These are phyloP conservation scores for Sabatieria punctata DNA, from an alignment of 2,888 invertebrate species.

Conservation along the genomic window DNA sequence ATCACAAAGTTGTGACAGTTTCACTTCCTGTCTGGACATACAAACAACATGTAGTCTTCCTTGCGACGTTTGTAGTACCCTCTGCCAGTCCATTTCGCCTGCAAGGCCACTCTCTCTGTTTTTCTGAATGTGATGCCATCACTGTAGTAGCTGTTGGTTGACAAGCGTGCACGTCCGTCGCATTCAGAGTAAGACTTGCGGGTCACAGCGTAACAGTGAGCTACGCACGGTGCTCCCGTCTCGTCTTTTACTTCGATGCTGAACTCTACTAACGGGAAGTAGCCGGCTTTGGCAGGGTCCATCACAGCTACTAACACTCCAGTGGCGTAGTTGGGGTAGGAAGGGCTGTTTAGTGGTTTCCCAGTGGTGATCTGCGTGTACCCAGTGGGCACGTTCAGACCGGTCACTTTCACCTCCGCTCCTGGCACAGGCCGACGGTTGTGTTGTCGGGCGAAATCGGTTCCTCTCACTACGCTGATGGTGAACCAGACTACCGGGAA, in stretches of 20 bases:
- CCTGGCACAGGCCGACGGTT: neutral
- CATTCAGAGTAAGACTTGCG: slow-evolving; percentile 5
- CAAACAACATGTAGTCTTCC: slow-evolving; percentile 8
- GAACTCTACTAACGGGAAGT: slow-evolving; percentile 6
- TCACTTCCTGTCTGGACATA: too few relatives aligned
- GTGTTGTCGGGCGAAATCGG: neutral
- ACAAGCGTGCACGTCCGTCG: slow-evolving; percentile 1
- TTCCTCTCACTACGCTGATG: slow-evolving; percentile 7
- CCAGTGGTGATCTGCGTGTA: slow-evolving; percentile 8
- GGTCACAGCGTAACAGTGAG: slow-evolving; percentile 4
- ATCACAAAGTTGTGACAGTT: too few relatives aligned
- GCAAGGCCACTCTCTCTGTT: slow-evolving; percentile 3
- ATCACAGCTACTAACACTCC: slow-evolving; percentile 5
- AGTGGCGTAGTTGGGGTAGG: slow-evolving; percentile 8
- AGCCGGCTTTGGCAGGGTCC: slow-evolving; percentile 8
- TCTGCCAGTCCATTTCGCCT: slow-evolving; percentile 1
- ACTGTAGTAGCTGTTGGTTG: slow-evolving; percentile 8
- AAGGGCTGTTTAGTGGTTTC: neutral
- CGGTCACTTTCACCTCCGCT: neutral
- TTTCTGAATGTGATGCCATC: slow-evolving; percentile 3
- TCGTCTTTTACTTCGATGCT: slow-evolving; percentile 6
- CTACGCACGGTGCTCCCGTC: slow-evolving; percentile 2
- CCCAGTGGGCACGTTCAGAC: slow-evolving; percentile 7
- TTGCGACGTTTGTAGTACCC: slow-evolving; percentile 4
- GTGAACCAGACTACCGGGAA: slow-evolving; percentile 8